These are phyloP conservation scores for Cybosia mesomella DNA, from an alignment of 2,888 invertebrate species.

Conservation along the genomic window DNA sequence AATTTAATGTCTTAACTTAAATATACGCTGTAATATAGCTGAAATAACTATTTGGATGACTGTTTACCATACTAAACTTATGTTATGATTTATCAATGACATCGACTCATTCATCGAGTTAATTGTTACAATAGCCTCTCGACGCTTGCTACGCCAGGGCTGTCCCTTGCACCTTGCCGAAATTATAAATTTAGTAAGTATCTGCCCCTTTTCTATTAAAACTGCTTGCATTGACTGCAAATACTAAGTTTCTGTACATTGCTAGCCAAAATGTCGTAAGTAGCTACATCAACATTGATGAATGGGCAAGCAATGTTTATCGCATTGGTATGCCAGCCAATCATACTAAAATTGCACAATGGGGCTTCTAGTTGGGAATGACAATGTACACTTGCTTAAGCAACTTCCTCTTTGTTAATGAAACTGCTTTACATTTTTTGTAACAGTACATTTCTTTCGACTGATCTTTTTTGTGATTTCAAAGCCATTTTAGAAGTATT, in stretches of 20 bases:
- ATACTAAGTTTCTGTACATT: background rate
- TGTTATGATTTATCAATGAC: no score
- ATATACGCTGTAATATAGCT: no score
- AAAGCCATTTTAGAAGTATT: background rate
- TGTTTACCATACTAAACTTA: no score
- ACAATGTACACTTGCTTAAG: constrained; percentile 2
- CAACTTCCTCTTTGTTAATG: constrained; percentile 16
- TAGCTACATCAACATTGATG: background rate
- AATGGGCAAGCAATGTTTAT: constrained; percentile 5
- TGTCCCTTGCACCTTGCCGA: background rate
- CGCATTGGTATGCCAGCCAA: background rate
- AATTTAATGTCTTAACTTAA: no score
- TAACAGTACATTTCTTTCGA: background rate
- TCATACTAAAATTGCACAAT: constrained; percentile 8
- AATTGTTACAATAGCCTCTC: no score
- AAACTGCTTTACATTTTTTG: constrained; percentile 10
- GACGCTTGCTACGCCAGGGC: background rate
- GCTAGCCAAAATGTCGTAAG: background rate
- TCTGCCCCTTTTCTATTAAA: no score
- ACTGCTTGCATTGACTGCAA: background rate
- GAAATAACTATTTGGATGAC: no score
- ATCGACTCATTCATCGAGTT: no score
- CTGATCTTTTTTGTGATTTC: background rate
- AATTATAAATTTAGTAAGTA: background rate
- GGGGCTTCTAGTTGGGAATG: constrained; percentile 4